Percentiles rank a stretch among this genome's conserved stretches.
These are phyloP conservation scores for Patella caerulea DNA, from an alignment of 2,888 invertebrate genomes.

Conservation along the genomic window DNA sequence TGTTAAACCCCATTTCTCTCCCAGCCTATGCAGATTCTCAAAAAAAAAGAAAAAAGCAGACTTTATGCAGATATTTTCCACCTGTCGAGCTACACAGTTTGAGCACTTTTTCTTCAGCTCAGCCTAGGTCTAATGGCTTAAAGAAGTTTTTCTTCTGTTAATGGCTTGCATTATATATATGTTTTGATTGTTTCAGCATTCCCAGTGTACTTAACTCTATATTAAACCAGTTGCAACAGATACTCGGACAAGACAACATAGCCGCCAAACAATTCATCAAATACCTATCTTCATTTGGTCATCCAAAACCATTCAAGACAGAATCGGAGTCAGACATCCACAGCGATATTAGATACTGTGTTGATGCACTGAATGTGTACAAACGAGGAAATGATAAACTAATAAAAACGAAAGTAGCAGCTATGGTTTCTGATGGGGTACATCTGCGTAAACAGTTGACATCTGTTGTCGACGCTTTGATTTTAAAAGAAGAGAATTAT, in stretches of 20 bases:
- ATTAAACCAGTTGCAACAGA: constrained; percentile 37
- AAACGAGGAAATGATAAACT: constrained; percentile 29
- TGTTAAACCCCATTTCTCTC: too few relatives aligned
- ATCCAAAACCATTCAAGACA: constrained; percentile 51
- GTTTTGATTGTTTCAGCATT: too few relatives aligned
- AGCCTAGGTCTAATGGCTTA: too few relatives aligned
- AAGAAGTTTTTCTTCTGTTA: too few relatives aligned
- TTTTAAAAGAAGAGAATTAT: too few relatives aligned
- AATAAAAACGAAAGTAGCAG: constrained; percentile 37
- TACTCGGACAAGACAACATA: constrained; percentile 47
- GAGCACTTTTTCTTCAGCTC: too few relatives aligned
- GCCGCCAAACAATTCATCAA: constrained; percentile 46
- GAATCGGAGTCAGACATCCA: constrained; percentile 38
- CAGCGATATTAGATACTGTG: constrained; percentile 27
- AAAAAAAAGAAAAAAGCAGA: too few relatives aligned
- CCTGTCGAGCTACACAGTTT: too few relatives aligned
- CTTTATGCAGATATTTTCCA: too few relatives aligned
- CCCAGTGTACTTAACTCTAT: neutral
- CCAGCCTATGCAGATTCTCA: too few relatives aligned
- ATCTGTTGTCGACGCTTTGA: neutral
- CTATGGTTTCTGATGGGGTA: constrained; percentile 28
- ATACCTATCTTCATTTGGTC: constrained; percentile 51
- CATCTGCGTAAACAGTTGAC: constrained; percentile 1
- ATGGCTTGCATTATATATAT: too few relatives aligned
- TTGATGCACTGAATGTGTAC: constrained; percentile 33